Conservation (phyloP, 2,797 vertebrate species). For the Eospalax fontanierii region DNA sequence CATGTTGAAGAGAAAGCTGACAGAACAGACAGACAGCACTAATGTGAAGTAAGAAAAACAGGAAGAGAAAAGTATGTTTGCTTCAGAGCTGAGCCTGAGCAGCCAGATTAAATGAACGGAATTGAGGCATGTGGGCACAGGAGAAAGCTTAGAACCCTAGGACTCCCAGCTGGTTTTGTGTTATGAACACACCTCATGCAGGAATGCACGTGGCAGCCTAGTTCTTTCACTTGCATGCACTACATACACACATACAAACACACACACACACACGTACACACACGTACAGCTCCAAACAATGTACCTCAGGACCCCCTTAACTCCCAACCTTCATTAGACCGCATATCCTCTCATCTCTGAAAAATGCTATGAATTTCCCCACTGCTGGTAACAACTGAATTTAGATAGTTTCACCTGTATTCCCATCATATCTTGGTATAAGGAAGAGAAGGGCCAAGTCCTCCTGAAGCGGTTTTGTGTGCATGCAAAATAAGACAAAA, state of each 20-base stretch:
- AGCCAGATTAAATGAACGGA: not conserved
- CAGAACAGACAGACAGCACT: not conserved
- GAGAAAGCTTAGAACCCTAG: not conserved
- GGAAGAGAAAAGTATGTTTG: not conserved
- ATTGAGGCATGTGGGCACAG: not conserved
- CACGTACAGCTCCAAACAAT: not conserved
- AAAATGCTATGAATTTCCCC: not conserved
- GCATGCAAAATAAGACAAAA: not conserved
- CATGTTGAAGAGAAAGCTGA: not conserved
- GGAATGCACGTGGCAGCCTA: not conserved
- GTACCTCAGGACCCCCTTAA: not conserved
- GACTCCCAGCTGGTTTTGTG: not conserved
- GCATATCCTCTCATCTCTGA: not conserved
- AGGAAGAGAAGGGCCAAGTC: not conserved
- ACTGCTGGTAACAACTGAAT: too few species aligned
- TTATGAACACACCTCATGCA: not conserved
- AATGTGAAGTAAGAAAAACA: not conserved
- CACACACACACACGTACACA: not conserved
- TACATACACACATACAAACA: not conserved
- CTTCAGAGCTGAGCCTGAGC: not conserved
- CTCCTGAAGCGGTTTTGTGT: not conserved
- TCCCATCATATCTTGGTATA: not conserved
- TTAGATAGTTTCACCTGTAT: not conserved
- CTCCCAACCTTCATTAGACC: not conserved
- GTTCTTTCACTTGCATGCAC: not conserved